Base-by-base conservation (phyloP, 23 tunicate species). In the Phallusia fumigata region DNA sequence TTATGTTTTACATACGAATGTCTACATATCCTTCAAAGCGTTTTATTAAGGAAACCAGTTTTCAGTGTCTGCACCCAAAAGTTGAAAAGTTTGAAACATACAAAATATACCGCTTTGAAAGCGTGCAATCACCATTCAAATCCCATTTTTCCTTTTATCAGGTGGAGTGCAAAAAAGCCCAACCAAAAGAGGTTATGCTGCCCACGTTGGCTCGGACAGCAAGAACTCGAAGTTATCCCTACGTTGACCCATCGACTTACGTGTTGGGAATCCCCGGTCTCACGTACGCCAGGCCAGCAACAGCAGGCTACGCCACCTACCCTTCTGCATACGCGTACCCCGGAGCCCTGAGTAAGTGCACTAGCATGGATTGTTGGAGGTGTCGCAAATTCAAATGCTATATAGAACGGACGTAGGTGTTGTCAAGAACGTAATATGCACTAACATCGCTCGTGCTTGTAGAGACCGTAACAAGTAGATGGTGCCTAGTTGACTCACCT, bases 151-250 rank as follows among this genome's bases (percentile, higher is more conserved):
- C n/a, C n/a, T n/a, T n/a, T n/a, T n/a, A n/a, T n/a, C 76, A 96
- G 99, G 99, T 96, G 35, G 99, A 96, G 81, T 96, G 99, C 85
- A 96, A 96, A 76, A 88, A 88, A 45, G 99, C 99, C 5, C 96
- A 91, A 74, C 96, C 99, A 51, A 96, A 96, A 78, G 99, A 96
- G 73, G 97, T 91, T 21, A 96, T 96, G 99, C 81, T 91, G 79
- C 95, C 95, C 8, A 92, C 90, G 5, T 33, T 83, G 64, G 81
- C 88, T 0, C 77, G 97, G 73, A 45, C 86, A 30, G 80, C 84
- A 11, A 32, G 95, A 72, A 58, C 88, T 13, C 74, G 89, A 80
- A 36, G 81, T 30, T 80, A 52, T 34, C 87, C 87, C 28, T 87
- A 84, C 76, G 80, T 92, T 36, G 97, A 93, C 78, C 89, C 97